Evolutionary conservation across 2,797 vertebrate species (phyloP).

Genomic region (Huso huso): DNA sequence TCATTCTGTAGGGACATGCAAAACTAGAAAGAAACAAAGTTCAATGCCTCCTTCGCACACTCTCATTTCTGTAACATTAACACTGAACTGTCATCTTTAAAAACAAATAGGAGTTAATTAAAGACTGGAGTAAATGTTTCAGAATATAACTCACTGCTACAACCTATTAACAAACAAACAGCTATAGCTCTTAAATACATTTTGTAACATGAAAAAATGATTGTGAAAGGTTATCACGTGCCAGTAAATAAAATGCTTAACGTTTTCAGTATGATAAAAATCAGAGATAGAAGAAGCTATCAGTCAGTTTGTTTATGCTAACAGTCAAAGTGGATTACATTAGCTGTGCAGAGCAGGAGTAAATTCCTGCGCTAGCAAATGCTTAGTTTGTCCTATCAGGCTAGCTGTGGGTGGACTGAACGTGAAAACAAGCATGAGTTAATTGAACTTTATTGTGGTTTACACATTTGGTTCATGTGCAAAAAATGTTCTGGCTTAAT

Average conservation of each 20-base stretch:
- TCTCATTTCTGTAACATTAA: too few species aligned
- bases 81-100: too few species aligned
- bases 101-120: too few species aligned
- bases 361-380: conserved; percentile 15
- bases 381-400: not conserved
- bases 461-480: conserved; percentile 47
- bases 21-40: too few species aligned
- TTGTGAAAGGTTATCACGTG: too few species aligned
- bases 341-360: not conserved
- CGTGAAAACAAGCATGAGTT: conserved; percentile 43
- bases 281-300: not conserved
- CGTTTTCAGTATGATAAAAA: not conserved
- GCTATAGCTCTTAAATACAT: not conserved
- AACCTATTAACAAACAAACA: not conserved
- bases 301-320: conserved; percentile 2
- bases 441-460: conserved; percentile 40
- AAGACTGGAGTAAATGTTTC: too few species aligned
- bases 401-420: conserved; percentile 24
- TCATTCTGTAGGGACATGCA: too few species aligned
- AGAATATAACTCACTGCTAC: not conserved
- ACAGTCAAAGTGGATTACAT: conserved; percentile 18
- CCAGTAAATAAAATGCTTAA: conserved; percentile 16
- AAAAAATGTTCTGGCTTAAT: conserved; percentile 29
- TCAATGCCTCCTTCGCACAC: too few species aligned
- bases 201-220: not conserved